phyloP scores from a whole-genome alignment of 2,888 invertebrate species.

The Ceriagrion tenellum region DNA sequence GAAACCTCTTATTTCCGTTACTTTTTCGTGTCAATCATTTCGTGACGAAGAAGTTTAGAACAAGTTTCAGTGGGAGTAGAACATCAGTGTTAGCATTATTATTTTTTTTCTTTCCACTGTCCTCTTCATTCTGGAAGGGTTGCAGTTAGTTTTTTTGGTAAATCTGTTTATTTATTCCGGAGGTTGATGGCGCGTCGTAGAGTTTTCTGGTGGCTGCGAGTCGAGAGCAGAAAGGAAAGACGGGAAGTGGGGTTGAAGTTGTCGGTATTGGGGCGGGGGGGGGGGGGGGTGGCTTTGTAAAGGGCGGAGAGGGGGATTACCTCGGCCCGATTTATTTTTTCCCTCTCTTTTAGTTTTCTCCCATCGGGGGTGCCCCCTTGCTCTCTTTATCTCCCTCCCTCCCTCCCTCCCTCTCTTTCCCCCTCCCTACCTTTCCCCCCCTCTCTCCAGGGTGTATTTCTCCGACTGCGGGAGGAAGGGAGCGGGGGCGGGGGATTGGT shows the following conservation, averaged over 20 bases:
- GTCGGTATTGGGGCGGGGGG: too few species aligned
- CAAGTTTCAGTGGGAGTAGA: background rate
- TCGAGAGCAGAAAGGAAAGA: background rate
- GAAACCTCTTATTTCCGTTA: too few species aligned
- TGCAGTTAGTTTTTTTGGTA: background rate
- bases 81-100: background rate
- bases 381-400: too few species aligned
- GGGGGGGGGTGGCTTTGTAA: background rate
- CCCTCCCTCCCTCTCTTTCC: background rate
- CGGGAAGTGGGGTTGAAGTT: background rate
- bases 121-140: background rate
- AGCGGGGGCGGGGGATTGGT: background rate
- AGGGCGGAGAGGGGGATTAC: background rate
- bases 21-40: too few species aligned
- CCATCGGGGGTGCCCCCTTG: background rate
- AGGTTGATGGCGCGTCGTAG: background rate
- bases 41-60: background rate
- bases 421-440: too few species aligned
- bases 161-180: constrained; percentile 41
- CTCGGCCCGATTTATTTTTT: background rate
- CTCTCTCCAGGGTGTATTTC: constrained; percentile 14
- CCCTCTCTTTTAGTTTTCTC: constrained; percentile 2
- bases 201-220: background rate
- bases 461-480: background rate
- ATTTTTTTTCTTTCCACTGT: background rate